phyloP scores from a whole-genome alignment of 2,888 invertebrate genomes.

The Reticulitermes lucifugus region DNA sequence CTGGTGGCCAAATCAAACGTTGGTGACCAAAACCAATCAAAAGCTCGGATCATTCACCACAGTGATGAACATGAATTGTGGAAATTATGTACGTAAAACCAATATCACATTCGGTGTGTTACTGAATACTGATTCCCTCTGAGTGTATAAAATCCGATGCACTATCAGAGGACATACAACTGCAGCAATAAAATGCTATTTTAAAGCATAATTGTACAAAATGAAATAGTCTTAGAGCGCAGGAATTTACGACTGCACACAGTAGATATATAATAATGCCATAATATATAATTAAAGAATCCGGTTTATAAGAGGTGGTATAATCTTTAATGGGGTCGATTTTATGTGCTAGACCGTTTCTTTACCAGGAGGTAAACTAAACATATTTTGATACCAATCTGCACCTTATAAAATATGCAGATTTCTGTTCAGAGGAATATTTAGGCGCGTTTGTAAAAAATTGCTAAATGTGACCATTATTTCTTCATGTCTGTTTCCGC shows the following conservation, averaged over 20 bases:
- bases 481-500: no score
- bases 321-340: not conserved
- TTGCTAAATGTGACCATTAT: no score
- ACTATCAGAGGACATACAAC: not conserved
- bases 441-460: no score
- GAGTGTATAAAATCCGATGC: not conserved
- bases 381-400: no score
- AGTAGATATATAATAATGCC: not conserved
- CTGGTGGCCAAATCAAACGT: not conserved
- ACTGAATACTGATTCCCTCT: not conserved
- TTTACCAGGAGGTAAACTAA: no score
- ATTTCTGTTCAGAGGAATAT: no score
- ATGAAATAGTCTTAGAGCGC: not conserved
- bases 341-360: no score
- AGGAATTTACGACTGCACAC: not conserved
- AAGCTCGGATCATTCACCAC: constrained; percentile 11
- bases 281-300: not conserved
- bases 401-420: no score
- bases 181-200: not conserved
- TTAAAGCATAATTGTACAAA: not conserved
- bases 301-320: not conserved
- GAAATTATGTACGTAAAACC: not conserved
- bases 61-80: not conserved
- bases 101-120: not conserved
- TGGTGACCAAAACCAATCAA: constrained; percentile 16